Evolutionary conservation across 1,140 invertebrate genomes (phyloP).

Genomic region (Pseudomyrmex flavicornis): DNA sequence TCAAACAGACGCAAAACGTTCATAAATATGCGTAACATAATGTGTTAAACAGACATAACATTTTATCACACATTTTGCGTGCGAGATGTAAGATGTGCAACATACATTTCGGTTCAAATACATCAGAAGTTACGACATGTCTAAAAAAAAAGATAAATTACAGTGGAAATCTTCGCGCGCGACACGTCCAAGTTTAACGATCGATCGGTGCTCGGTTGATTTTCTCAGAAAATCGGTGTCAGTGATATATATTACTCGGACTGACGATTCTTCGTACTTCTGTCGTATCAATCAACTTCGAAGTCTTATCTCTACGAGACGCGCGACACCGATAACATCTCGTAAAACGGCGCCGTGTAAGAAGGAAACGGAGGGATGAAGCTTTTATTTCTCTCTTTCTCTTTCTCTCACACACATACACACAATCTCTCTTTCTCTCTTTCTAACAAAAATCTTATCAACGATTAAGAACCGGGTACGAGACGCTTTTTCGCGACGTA

Average conservation of each 20-base stretch:
- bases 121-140: background rate
- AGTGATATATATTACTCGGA: conserved; percentile 22
- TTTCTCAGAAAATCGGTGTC: conserved; percentile 33
- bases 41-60: no score
- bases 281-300: conserved; percentile 56
- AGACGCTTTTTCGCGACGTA: conserved; percentile 18
- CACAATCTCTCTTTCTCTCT: no score
- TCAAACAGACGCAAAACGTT: no score
- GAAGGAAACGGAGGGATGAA: background rate
- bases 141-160: background rate
- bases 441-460: conserved; percentile 58
- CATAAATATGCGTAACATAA: no score
- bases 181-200: conserved; percentile 16
- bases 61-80: no score
- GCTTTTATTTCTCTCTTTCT: no score
- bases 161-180: background rate
- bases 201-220: conserved; percentile 46
- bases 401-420: background rate
- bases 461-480: conserved; percentile 66
- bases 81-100: no score
- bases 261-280: background rate
- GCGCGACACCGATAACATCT: background rate
- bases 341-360: conserved; percentile 4
- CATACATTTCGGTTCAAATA: background rate
- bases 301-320: conserved; percentile 38